phyloP scores from a whole-genome alignment of 1,140 invertebrate genomes.

The Aphis craccivora region DNA sequence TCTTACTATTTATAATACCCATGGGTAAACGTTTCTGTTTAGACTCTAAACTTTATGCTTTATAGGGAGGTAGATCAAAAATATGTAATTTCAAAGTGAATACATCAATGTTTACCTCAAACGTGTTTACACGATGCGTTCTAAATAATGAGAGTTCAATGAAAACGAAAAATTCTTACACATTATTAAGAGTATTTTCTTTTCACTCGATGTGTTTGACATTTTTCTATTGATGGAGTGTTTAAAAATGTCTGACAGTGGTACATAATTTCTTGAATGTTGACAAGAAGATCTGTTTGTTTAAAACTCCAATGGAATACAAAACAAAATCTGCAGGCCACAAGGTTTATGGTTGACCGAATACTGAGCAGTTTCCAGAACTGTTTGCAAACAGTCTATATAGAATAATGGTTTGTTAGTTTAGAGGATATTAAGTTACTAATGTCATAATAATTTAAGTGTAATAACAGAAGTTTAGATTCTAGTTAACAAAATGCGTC shows the following conservation, averaged over 20 bases:
- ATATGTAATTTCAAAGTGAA: neutral
- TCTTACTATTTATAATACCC: neutral
- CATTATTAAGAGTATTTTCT: neutral
- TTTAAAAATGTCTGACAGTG: neutral
- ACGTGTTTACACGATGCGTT: neutral
- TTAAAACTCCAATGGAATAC: neutral
- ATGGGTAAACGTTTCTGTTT: neutral
- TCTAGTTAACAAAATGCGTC: neutral
- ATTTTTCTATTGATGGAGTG: neutral
- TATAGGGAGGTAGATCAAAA: neutral
- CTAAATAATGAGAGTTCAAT: neutral
- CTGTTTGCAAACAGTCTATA: neutral
- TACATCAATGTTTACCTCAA: neutral
- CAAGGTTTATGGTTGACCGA: neutral
- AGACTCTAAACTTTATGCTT: no score
- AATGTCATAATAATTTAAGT: neutral
- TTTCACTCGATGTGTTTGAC: neutral
- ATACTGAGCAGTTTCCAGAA: neutral
- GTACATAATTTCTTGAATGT: neutral
- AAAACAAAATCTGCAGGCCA: slow-evolving; percentile 6
- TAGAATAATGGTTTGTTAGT: neutral
- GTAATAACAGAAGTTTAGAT: neutral
- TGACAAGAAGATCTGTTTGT: neutral
- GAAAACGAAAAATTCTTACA: neutral
- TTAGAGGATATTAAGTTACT: neutral